Percentiles rank a stretch among this genome's conserved stretches.
phyloP scores from a whole-genome alignment of 2,888 invertebrate genomes.

The Drosophila mulleri region DNA sequence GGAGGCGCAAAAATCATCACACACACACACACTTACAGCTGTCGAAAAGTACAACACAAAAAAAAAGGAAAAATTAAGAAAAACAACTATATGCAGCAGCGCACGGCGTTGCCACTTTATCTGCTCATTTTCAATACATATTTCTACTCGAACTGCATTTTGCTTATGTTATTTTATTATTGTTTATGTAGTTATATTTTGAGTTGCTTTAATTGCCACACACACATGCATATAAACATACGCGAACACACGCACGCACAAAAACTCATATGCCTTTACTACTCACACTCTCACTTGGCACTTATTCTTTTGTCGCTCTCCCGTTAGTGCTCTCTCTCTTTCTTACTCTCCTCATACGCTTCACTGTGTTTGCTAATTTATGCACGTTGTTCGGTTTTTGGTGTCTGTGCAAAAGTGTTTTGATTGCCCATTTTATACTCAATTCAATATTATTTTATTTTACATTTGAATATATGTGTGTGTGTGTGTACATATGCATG shows the following conservation, averaged over 20 bases:
- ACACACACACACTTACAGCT: conserved; percentile 21
- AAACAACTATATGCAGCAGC: background rate
- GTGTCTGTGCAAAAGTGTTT: conserved; percentile 58
- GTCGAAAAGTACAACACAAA: conserved; percentile 29
- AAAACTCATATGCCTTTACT: conserved; percentile 39
- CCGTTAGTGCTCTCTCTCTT: conserved; percentile 12
- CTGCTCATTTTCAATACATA: conserved; percentile 20
- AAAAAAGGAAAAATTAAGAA: background rate
- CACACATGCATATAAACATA: conserved; percentile 19
- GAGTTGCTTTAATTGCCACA: conserved; percentile 55
- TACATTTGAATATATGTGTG: conserved; percentile 1
- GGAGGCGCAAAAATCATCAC: conserved; percentile 9
- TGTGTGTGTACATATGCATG: background rate
- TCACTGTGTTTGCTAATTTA: conserved; percentile 56
- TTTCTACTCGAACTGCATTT: conserved; percentile 34
- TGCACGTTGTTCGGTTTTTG: conserved; percentile 57
- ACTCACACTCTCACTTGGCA: conserved; percentile 34
- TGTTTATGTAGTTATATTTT: conserved; percentile 48
- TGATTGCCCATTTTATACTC: conserved; percentile 59
- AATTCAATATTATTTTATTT: conserved; percentile 52
- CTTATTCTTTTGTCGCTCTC: conserved; percentile 41
- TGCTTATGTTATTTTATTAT: conserved; percentile 40
- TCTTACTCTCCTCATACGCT: conserved; percentile 41
- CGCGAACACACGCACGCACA: conserved; percentile 11
- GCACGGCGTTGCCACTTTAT: conserved; percentile 38